These are phyloP conservation scores for Aulostomus chinensis DNA, from an alignment of 2,797 vertebrate species.

Conservation along the genomic window DNA sequence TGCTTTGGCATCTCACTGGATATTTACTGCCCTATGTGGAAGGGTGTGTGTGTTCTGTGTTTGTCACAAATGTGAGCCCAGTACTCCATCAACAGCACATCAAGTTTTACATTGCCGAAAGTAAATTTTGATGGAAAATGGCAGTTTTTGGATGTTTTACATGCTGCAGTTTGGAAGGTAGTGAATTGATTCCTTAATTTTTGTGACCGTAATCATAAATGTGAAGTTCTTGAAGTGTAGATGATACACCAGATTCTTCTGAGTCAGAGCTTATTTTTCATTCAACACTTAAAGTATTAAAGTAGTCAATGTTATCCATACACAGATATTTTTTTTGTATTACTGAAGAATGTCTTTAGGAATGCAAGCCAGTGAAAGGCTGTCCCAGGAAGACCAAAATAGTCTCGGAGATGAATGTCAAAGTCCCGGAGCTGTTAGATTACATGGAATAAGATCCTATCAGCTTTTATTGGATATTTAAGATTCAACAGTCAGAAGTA, in stretches of 20 bases:
- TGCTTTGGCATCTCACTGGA: slow-evolving; percentile 66
- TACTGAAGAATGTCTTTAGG: too few relatives aligned
- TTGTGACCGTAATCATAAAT: too few relatives aligned
- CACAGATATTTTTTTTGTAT: too few relatives aligned
- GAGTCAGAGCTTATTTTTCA: too few relatives aligned
- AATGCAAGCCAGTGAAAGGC: too few relatives aligned
- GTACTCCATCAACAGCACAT: slow-evolving; percentile 27
- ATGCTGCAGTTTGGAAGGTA: background rate
- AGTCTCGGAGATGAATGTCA: slow-evolving; percentile 18
- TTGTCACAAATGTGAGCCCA: slow-evolving; percentile 56
- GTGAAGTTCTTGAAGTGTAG: too few relatives aligned
- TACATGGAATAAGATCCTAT: slow-evolving; percentile 1
- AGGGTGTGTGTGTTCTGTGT: slow-evolving; percentile 44
- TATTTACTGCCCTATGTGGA: slow-evolving; percentile 81
- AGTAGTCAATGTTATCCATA: too few relatives aligned
- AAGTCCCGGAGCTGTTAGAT: background rate
- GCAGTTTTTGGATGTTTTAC: background rate
- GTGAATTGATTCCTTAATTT: too few relatives aligned
- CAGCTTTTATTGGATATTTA: background rate
- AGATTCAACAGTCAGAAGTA: background rate
- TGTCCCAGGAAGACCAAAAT: too few relatives aligned
- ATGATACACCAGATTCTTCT: too few relatives aligned
- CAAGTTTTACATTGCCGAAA: too few relatives aligned
- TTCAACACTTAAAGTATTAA: too few relatives aligned
- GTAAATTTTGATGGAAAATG: background rate